These are phyloP conservation scores for Tetrao urogallus DNA, from an alignment of 2,113 vertebrate genomes.

Conservation along the genomic window DNA sequence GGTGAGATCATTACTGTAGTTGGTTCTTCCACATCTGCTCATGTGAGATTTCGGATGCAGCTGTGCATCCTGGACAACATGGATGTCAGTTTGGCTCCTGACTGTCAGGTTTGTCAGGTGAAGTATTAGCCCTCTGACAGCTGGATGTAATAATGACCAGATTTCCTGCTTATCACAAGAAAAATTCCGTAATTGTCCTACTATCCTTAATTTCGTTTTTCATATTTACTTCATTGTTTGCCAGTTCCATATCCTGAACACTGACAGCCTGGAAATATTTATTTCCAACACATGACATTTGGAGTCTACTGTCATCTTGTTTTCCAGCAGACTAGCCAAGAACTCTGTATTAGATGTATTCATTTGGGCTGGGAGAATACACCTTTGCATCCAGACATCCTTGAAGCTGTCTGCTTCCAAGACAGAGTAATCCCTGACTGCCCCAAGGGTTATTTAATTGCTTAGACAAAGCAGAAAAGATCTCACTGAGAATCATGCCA, in stretches of 20 bases:
- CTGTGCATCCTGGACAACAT: background rate
- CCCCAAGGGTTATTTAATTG: background rate
- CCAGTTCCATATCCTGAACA: background rate
- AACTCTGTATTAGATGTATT: background rate
- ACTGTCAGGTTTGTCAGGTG: background rate
- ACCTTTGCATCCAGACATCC: background rate
- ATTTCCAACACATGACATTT: background rate
- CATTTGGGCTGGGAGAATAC: background rate
- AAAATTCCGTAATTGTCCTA: background rate
- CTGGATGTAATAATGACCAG: background rate
- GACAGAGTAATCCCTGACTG: background rate
- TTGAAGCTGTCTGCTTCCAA: background rate
- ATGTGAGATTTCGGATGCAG: slow-evolving; percentile 5
- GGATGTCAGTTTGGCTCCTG: background rate
- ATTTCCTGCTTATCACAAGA: background rate
- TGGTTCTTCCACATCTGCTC: background rate
- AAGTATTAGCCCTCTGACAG: background rate
- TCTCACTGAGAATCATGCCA: background rate
- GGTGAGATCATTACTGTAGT: background rate
- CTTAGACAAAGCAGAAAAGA: background rate
- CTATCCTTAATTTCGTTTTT: background rate
- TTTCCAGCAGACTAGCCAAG: background rate
- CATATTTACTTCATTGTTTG: background rate
- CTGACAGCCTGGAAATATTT: slow-evolving; percentile 6
- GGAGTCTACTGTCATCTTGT: background rate